Conservation (phyloP, 2,797 vertebrate genomes). For the Syngnathus acus region DNA sequence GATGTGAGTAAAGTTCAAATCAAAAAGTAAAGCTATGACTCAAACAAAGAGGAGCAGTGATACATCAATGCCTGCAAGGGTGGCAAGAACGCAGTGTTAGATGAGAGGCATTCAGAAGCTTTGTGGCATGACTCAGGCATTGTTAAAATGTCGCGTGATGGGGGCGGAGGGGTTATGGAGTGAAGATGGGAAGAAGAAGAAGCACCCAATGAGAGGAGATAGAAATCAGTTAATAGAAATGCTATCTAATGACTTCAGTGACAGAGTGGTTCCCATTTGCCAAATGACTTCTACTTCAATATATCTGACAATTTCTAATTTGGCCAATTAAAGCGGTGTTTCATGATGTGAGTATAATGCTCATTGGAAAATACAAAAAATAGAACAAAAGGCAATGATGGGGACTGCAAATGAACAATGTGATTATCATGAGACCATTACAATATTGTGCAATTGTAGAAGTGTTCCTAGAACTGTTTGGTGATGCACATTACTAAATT, state of each 20-base stretch:
- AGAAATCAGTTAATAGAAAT: conserved; percentile 27
- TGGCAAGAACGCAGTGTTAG: conserved; percentile 12
- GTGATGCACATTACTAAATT: not conserved
- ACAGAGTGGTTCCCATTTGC: conserved; percentile 12
- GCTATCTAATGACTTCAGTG: conserved; percentile 24
- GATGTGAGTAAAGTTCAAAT: conserved; percentile 21
- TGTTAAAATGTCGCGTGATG: conserved; percentile 26
- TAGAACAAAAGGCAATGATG: not conserved
- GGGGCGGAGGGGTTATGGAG: conserved; percentile 13
- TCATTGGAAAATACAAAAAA: not conserved
- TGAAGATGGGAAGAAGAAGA: conserved; percentile 15
- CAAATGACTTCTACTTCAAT: conserved; percentile 3
- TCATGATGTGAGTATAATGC: not conserved
- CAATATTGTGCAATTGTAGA: not conserved
- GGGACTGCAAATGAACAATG: not conserved
- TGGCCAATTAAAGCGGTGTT: conserved; percentile 3
- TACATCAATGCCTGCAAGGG: conserved; percentile 15
- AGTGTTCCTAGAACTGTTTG: conserved; percentile 23
- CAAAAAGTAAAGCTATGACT: conserved; percentile 11
- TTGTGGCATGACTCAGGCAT: conserved; percentile 34
- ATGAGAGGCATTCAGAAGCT: conserved; percentile 45
- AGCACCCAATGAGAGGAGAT: conserved; percentile 9
- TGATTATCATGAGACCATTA: not conserved
- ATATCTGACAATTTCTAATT: conserved; percentile 5
- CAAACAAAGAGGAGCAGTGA: conserved; percentile 16